phyloP scores from a whole-genome alignment of 1,140 invertebrate species.

The Heliconius hermathena region DNA sequence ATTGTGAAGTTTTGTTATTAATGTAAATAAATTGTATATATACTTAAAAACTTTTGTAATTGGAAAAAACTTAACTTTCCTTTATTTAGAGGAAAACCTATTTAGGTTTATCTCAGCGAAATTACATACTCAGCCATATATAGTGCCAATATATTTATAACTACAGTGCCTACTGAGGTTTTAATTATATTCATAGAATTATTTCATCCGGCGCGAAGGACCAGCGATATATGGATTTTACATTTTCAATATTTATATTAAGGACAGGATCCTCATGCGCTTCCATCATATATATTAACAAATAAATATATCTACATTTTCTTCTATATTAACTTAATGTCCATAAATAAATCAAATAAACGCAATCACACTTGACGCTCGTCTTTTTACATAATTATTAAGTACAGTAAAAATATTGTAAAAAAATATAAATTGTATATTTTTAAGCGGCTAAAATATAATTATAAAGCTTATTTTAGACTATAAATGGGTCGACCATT shows the following conservation, averaged over 20 bases:
- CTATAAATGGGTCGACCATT: slow-evolving; percentile 40
- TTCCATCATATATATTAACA: slow-evolving; percentile 57
- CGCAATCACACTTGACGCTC: slow-evolving; percentile 43
- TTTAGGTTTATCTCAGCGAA: too few relatives aligned
- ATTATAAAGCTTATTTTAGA: not conserved
- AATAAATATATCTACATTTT: slow-evolving; percentile 15
- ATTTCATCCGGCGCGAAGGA: too few relatives aligned
- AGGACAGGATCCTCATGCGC: slow-evolving; percentile 54
- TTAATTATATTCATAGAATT: too few relatives aligned
- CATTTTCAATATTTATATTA: slow-evolving; percentile 41
- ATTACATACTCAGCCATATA: too few relatives aligned
- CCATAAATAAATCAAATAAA: slow-evolving; percentile 64
- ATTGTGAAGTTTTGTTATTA: too few relatives aligned
- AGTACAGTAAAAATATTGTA: not conserved
- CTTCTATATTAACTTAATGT: slow-evolving; percentile 53
- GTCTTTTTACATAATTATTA: not conserved
- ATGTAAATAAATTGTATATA: too few relatives aligned
- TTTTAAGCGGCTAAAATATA: not conserved
- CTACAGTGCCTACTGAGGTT: too few relatives aligned
- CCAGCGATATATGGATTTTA: slow-evolving; percentile 38
- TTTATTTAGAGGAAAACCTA: too few relatives aligned
- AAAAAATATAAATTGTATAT: not conserved
- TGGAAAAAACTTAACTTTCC: too few relatives aligned
- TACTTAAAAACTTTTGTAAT: too few relatives aligned
- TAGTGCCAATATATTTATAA: too few relatives aligned